Base-by-base conservation (phyloP, 1,140 invertebrate genomes). In the Pissodes strobi region DNA sequence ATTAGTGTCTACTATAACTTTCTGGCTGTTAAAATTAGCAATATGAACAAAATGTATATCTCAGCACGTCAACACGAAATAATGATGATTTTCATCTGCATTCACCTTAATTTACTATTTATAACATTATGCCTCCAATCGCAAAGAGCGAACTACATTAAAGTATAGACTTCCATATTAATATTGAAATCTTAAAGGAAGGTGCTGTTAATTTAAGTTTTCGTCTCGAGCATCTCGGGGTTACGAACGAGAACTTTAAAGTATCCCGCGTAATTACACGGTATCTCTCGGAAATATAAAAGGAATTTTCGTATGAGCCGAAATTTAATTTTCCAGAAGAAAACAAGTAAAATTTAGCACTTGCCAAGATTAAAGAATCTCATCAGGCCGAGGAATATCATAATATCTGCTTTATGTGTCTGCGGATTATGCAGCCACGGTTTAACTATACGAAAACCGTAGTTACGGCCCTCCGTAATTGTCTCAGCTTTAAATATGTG, bases 291-390 rank as follows among this genome's bases (percentile, higher is more conserved):
- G 46, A 66, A 57, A 66, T 66, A 66, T 55, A 60, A 66, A 51
- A 22, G 21, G 55, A 65, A 65, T 56, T 65, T 65, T 65, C 48
- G 60, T 70, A 64, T 64, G 68, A 45, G 59, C 48, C 66, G 64
- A 57, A 72, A 72, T 72, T 72, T 69, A 72, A 72, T 72, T 72
- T 72, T 68, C 63, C 46, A 67, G 64, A 70, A 72, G 65, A 64
- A 70, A 68, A 72, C 66, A 68, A 67, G 57, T 56, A 62, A 69
- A 69, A 72, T 72, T 72, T 70, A 72, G 61, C 68, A 70, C 69
- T 72, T 55, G 57, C 52, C 65, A 61, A 70, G 71, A 72, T 72
- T 72, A 72, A 72, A 70, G 71, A 72, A 72, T 70, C 71, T 72
- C 71, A 70, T 72, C 71, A 70, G 41, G 52, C 69, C 69, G 67